Evolutionary conservation across 2,888 invertebrate species (phyloP), one percentile per base, ranked within the genome.

Genomic region (Nemotelus pantherinus): DNA sequence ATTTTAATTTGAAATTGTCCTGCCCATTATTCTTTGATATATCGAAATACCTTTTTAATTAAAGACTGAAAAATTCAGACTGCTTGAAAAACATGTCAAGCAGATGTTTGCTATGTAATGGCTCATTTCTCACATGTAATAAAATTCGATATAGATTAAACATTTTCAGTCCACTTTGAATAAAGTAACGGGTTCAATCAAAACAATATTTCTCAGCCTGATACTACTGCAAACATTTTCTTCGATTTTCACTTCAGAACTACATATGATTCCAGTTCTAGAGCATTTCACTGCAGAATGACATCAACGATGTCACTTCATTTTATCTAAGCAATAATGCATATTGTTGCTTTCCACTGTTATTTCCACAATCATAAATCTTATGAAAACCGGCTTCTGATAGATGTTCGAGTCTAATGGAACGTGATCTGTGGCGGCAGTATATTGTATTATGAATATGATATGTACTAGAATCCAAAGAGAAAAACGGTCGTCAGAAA

Each of bases 401-500:
- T 53, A 10, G 70, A 43, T 70, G 53, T 10, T 53, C 39, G 43
- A 53, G 55, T 53, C 39, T 43, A 70, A 53, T 53, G 50, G 43
- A 70, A 70, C 53, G 41, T 70, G 70, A 55, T 70, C 53, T 55
- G 70, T 55, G 10, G 39, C 60, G 7, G 9, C 50, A 70, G 47
- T 47, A 43, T n/a, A 43, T 53, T 70, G 53, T 53, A 9, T 70
- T 70, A 53, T 53, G 70, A 70, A 55, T 53, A 70, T 53, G 70
- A 70, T 70, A 55, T 70, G 70, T 70, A 70, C 70, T 7, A 55
- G 70, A 55, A 67, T 53, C 70, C 43, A 70, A 43, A 70, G 55
- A 70, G 55, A 53, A 44, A 50, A 67, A 67, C 67, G 25, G 70
- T 70, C 43, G 53, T 70, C 70, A 70, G 70, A 70, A 70, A 25